These are phyloP conservation scores for Drosophila leonis DNA, from an alignment of 2,888 invertebrate species.

Conservation along the genomic window DNA sequence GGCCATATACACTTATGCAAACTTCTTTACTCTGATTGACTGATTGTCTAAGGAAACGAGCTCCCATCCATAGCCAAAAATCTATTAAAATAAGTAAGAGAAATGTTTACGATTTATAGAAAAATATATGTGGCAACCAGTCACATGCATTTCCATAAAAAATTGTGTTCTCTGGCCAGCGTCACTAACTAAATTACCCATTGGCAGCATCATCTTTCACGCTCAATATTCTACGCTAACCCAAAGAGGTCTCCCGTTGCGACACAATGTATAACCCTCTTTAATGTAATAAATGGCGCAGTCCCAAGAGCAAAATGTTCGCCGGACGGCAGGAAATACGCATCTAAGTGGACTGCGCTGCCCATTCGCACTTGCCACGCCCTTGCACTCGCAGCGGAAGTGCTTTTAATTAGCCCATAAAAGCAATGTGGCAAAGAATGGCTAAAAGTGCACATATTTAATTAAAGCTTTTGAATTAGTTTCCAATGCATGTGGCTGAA, in stretches of 20 bases:
- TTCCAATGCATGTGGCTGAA: slow-evolving; percentile 45
- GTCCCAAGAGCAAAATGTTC: slow-evolving; percentile 61
- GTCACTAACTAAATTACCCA: not conserved
- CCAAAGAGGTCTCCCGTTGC: slow-evolving; percentile 1
- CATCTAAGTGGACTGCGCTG: slow-evolving; percentile 29
- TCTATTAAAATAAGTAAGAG: not conserved
- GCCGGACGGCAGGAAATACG: slow-evolving; percentile 39
- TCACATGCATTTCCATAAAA: not conserved
- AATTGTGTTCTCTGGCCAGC: not conserved
- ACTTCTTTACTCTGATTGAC: not conserved
- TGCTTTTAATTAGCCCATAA: slow-evolving; percentile 66
- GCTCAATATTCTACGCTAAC: slow-evolving; percentile 6
- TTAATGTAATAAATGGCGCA: slow-evolving; percentile 44
- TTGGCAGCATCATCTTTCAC: not conserved
- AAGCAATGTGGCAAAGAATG: slow-evolving; percentile 15
- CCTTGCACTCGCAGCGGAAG: slow-evolving; percentile 35
- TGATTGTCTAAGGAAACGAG: not conserved
- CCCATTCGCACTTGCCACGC: slow-evolving; percentile 18
- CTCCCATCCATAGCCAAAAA: not conserved
- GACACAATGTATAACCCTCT: slow-evolving; percentile 14
- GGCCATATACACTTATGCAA: not conserved
- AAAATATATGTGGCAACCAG: not conserved
- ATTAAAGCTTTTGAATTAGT: slow-evolving; percentile 62
- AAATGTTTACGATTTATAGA: not conserved
- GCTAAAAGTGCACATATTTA: slow-evolving; percentile 47